Base-by-base conservation (phyloP, 2,797 vertebrate genomes). In the Rhinophrynus dorsalis region DNA sequence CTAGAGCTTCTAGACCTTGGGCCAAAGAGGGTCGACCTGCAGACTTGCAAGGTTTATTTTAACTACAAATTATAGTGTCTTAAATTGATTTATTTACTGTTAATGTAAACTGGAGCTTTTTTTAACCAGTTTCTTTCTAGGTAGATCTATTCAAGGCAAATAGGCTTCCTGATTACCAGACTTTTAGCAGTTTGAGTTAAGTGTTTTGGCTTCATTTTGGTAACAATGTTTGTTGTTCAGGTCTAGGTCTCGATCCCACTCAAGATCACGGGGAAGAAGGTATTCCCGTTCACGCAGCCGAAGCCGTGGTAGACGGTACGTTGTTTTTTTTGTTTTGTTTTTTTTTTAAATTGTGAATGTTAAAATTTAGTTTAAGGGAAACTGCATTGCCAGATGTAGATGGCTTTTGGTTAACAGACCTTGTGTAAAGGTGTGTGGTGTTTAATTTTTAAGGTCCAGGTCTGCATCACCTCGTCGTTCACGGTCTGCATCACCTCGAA, bases 31-130 rank as follows among this genome's bases (percentile, higher is more conserved):
- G 92, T 94, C 92, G 90, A 93, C 91, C 90, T 93, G 92, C 92
- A 93, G 88, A 93, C 92, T 92, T 94, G 92, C 92, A 93, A 95
- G 93, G 93, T 94, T 94, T 94, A 93, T 93, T 94, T 94, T 92
- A 94, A 91, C 89, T 93, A 94, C 91, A 83, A 92, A 92, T 94
- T 92, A 91, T 82, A 90, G 92, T 91, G 85, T 90, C 91, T 86
- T 73, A 33, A 17, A 40, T 50, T 58, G 33, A 17, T 26, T 24
- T n/a, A 24, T 62, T 82, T 82, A 79, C 85, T 90, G 87, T 90
- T 88, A 90, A 85, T 88, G 84, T 90, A 86, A 89, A 76, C 89
- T 87, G 86, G 86, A 84, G 88, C 86, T 84, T 32, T 12, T 86
- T 86, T 86, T 91, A 90, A 90, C 85, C 67, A 79, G 79, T 88